Evolutionary conservation across 2,797 vertebrate genomes (phyloP), one percentile per base, ranked within the genome.

Genomic region (Craterocephalus amniculus): DNA sequence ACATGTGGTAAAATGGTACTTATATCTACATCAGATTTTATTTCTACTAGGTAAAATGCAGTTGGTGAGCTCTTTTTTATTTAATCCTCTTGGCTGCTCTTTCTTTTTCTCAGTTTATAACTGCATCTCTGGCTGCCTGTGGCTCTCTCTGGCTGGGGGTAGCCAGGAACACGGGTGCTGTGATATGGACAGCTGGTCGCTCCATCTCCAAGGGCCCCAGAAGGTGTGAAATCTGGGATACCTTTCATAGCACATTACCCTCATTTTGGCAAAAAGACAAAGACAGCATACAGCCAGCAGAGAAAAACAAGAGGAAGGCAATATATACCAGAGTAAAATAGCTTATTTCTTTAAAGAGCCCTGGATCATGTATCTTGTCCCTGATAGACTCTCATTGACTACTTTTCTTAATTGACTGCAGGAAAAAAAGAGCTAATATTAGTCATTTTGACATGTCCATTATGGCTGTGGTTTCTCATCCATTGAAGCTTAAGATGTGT

Each of bases 111-210:
- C 72, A 26, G 67, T 81, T 72, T 56, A 57, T 77, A 63, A 57
- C 80, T 74, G 69, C 58, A 67, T 80, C 76, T 60, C 80, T 85
- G 82, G 76, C 83, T 69, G 77, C 86, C 84, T 58, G 77, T 89
- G 83, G 84, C 86, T 88, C 80, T 79, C 78, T 83, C 88, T 91
- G 83, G 91, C 89, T 70, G 72, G 87, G 90, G 89, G 88, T 88
- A 88, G 89, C 87, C 88, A 91, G 90, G 86, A 92, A 93, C 91
- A 91, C 87, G 85, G 87, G 87, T 88, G 91, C 90, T 92, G 89
- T 92, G 93, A 94, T 93, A 91, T 90, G 89, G 92, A 93, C 94
- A 95, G 93, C 93, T 94, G 94, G 92, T 89, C 90, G 73, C 88
- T 86, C 88, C 78, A 76, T 91, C 90, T 94, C 91, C 82, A 80